A percentile compares a stretch with the other conserved stretches of the same genome.
These are phyloP conservation scores for Drosophila tripunctata DNA, from an alignment of 2,888 invertebrate species.

Conservation along the genomic window DNA sequence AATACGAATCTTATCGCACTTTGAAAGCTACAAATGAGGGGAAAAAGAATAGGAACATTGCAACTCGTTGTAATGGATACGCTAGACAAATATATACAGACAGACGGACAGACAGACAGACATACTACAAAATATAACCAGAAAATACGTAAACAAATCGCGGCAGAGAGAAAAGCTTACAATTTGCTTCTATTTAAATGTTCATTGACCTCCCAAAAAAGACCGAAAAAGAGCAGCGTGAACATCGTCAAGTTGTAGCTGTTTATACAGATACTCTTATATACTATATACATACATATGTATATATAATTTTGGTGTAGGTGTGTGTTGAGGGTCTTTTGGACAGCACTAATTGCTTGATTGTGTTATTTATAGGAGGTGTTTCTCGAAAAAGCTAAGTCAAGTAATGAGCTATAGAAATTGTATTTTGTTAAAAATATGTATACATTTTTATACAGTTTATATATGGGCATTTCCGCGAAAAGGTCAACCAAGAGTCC, in stretches of 20 bases:
- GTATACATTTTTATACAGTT: too few species aligned
- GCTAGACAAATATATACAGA: slow-evolving; percentile 39
- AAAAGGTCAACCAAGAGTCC: too few species aligned
- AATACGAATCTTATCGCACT: slow-evolving; percentile 38
- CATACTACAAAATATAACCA: slow-evolving; percentile 21
- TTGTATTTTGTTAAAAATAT: too few species aligned
- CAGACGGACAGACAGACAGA: too few species aligned
- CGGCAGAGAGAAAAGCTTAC: slow-evolving; percentile 52
- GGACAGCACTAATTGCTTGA: slow-evolving; percentile 31
- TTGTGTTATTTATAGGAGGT: slow-evolving; percentile 11
- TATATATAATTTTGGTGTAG: slow-evolving; percentile 1
- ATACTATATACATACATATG: background rate
- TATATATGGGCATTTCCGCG: too few species aligned
- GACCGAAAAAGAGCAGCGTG: slow-evolving; percentile 18
- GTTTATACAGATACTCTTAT: slow-evolving; percentile 6
- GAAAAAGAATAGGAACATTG: background rate
- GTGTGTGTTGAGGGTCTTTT: slow-evolving; percentile 14
- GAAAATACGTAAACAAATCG: slow-evolving; percentile 43
- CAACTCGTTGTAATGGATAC: slow-evolving; percentile 38
- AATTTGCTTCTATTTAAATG: slow-evolving; percentile 63
- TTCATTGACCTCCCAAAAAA: slow-evolving; percentile 66
- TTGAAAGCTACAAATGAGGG: slow-evolving; percentile 16
- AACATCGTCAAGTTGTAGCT: slow-evolving; percentile 25
- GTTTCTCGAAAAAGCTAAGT: background rate
- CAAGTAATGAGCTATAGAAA: background rate